phyloP scores from a whole-genome alignment of 2,797 vertebrate species.

The Mastacembelus armatus region DNA sequence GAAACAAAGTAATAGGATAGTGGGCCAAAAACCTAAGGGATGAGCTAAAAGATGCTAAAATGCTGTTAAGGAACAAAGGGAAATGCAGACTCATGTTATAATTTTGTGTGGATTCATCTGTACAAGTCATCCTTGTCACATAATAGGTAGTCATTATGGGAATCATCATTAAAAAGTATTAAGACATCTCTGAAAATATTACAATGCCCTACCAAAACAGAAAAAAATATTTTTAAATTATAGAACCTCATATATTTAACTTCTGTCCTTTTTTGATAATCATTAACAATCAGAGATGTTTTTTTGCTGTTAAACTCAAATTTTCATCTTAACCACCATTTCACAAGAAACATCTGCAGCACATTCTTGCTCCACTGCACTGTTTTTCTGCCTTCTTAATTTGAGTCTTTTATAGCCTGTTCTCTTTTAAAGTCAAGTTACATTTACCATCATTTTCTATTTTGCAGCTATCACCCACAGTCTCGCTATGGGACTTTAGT shows the following conservation, averaged over 20 bases:
- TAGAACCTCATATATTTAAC: no score
- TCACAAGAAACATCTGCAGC: not conserved
- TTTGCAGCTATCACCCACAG: slow-evolving; percentile 20
- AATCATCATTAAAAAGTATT: no score
- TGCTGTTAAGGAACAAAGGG: no score
- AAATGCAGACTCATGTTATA: no score
- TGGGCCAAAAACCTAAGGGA: no score
- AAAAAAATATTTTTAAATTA: no score
- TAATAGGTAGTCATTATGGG: no score
- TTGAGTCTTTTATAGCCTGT: not conserved
- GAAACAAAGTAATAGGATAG: no score
- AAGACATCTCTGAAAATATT: not conserved
- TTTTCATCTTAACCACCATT: not conserved
- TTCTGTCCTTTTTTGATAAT: not conserved
- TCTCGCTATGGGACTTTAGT: slow-evolving; percentile 17
- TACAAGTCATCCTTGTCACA: no score
- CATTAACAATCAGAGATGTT: not conserved
- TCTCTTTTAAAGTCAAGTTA: slow-evolving; percentile 22
- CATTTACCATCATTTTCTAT: slow-evolving; percentile 15
- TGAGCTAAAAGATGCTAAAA: no score
- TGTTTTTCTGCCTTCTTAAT: not conserved
- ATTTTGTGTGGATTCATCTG: not conserved
- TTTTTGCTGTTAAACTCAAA: not conserved
- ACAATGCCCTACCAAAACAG: no score
- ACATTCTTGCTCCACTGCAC: not conserved